Base-by-base conservation (phyloP, 2,797 vertebrate genomes). In the Anableps anableps region DNA sequence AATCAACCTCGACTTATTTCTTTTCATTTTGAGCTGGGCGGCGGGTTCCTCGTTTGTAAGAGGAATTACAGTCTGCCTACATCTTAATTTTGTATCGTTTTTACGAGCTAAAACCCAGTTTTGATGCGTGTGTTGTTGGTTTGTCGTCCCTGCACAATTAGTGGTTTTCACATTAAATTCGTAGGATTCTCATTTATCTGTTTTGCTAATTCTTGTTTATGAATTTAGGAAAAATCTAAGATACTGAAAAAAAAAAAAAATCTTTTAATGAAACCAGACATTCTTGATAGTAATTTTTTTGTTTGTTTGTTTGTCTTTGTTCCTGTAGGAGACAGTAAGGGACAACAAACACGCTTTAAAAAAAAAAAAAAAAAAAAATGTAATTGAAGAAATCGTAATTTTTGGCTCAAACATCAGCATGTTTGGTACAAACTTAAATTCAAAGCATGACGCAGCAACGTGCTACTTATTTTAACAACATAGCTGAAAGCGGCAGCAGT, bases 381-480 rank as follows among this genome's bases (percentile, higher is more conserved):
- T 66, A 38, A 23, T 23, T 23, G 34, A 66, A 38, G 64, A 11
- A 66, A 66, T 38, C 64, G 9, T 66, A 23, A 66, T 34, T 23
- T 16, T 36, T 64, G 62, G 34, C 58, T 62, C 58, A 62, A 3
- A 70, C 38, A 26, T 5, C 36, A 43, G 26, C 38, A 23, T 70
- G 36, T 26, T 43, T 70, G 36, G 66, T 43, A 6, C 66, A 41
- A 38, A 41, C 23, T 23, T 2, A 70, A 70, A 70, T 70, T 70
- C 66, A 70, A 70, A 26, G 66, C 13, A 70, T 70, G 66, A 70
- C 16, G 43, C 66, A 70, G 66, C 66, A 70, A n/a, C 38, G 10
- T 14, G 64, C 38, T 68, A 43, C 26, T 68, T 43, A 19, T 64
- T 68, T 38, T 14, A 41, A 41, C 11, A 68, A 26, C 17, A 4